Conservation (phyloP, 2,888 invertebrate genomes). For the Alsophila aescularia region DNA sequence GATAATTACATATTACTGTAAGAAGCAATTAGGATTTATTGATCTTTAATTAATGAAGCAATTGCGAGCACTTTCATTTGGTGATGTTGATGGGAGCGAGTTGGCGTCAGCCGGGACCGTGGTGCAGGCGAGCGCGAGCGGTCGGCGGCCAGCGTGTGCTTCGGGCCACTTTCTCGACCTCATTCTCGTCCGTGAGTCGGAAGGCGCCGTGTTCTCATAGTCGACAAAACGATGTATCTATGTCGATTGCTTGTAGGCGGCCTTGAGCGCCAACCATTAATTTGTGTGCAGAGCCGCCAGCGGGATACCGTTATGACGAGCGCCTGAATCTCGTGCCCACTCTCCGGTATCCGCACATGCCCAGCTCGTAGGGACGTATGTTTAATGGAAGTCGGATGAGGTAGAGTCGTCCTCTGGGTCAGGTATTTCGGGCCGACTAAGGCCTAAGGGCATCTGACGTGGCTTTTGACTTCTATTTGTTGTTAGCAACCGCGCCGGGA, state of each 20-base stretch:
- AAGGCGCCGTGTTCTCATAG: slow-evolving; percentile 77
- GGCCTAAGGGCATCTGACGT: no score
- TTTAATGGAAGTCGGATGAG: not conserved
- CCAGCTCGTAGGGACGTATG: slow-evolving; percentile 36
- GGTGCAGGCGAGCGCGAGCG: slow-evolving; percentile 35
- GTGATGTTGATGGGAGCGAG: not conserved
- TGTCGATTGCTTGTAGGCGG: slow-evolving; percentile 83
- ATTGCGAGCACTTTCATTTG: slow-evolving; percentile 31
- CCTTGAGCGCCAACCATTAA: slow-evolving; percentile 81
- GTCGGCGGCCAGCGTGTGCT: slow-evolving; percentile 35
- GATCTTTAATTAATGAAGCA: slow-evolving; percentile 50
- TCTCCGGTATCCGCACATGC: slow-evolving; percentile 58
- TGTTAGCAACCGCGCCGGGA: no score
- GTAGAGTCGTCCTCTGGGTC: not conserved
- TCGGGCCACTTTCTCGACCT: slow-evolving; percentile 76
- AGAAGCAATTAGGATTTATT: slow-evolving; percentile 51
- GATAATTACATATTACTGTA: slow-evolving; percentile 43
- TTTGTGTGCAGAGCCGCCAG: slow-evolving; percentile 79
- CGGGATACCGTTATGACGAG: slow-evolving; percentile 74
- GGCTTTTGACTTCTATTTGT: no score
- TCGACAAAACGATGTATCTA: slow-evolving; percentile 81
- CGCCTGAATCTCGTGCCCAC: slow-evolving; percentile 70
- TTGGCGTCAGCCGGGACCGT: slow-evolving; percentile 19
- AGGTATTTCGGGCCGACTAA: no score
- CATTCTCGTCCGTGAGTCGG: slow-evolving; percentile 72